Evolutionary conservation across 2,113 vertebrate genomes (phyloP), one percentile per base, ranked within the genome.

Genomic region (Callaeas wilsoni): DNA sequence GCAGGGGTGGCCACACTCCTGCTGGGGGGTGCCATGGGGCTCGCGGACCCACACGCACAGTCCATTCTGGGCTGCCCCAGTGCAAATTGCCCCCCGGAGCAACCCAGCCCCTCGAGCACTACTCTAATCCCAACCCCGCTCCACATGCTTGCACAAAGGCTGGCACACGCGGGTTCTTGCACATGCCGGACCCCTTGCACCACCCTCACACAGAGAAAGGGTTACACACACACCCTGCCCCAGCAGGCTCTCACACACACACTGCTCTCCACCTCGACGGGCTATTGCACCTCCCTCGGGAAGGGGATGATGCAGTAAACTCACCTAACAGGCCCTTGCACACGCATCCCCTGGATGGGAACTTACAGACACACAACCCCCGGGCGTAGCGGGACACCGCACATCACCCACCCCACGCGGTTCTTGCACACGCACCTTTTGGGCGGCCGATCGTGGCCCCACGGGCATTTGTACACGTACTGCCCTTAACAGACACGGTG

Each of bases 31-130:
- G n/a, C 55, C 35, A 3, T 4, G 37, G 60, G 19, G 47, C 7
- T 13, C 2, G 1, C 18, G 8, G 60, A 64, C 50, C 26, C 50
- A 35, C 37, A 35, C 10, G 0, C 0, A 0, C n/a, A 37, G 41
- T 22, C 63, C 33, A 2, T 56, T 39, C 50, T 2, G 7, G n/a
- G 69, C 42, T 84, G 55, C 55, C 42, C 33, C 50, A 9, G 46
- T 0, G 5, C 56, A 67, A 77, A 84, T 7, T 13, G 4, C 4
- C 6, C 3, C 20, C 30, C 8, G 12, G 21, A 69, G 32, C 46
- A 80, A 16, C 41, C 17, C 68, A 22, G 2, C 9, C n/a, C 29
- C 23, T 46, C 4, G 1, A 22, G 39, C 60, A 63, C 67, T 41
- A 62, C n/a, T 62, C 65, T 37, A 4, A 44, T 32, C 42, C 62